A percentile compares a stretch with the other conserved stretches of the same genome.
phyloP scores from a whole-genome alignment of 1,140 invertebrate genomes.

The Laupala kohalensis region DNA sequence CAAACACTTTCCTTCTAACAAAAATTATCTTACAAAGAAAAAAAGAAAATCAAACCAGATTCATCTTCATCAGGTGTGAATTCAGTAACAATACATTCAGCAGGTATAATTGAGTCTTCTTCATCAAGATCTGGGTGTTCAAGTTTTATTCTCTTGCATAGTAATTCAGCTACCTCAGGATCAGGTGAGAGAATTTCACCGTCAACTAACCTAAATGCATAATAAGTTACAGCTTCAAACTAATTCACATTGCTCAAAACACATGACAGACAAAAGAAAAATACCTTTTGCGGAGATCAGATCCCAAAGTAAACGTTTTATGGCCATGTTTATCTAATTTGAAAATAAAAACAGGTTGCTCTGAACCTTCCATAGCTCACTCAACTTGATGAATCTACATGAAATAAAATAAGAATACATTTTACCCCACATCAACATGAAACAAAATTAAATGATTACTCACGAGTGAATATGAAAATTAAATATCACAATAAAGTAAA shows the following conservation, averaged over 20 bases:
- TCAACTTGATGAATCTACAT: no score
- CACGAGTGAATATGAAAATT: no score
- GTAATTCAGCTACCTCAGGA: background rate
- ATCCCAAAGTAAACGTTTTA: slow-evolving; percentile 23
- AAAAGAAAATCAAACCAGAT: no score
- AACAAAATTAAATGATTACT: no score
- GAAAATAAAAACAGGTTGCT: slow-evolving; percentile 22
- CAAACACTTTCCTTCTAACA: no score
- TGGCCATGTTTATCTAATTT: slow-evolving; percentile 23
- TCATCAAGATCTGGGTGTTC: slow-evolving; percentile 14
- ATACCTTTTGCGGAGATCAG: slow-evolving; percentile 23
- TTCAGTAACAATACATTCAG: background rate
- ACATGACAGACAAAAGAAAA: background rate
- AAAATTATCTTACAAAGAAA: no score
- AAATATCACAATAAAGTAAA: no score
- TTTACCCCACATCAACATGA: no score
- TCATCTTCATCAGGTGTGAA: background rate
- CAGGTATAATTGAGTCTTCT: background rate
- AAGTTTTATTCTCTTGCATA: slow-evolving; percentile 14
- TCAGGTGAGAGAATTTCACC: background rate
- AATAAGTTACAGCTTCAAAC: background rate
- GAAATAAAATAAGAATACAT: no score
- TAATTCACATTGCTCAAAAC: background rate
- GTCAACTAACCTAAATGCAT: background rate
- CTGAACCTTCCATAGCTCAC: slow-evolving; percentile 21